Conservation (phyloP, 2,888 invertebrate species). For the Scaeva pyrastri region DNA sequence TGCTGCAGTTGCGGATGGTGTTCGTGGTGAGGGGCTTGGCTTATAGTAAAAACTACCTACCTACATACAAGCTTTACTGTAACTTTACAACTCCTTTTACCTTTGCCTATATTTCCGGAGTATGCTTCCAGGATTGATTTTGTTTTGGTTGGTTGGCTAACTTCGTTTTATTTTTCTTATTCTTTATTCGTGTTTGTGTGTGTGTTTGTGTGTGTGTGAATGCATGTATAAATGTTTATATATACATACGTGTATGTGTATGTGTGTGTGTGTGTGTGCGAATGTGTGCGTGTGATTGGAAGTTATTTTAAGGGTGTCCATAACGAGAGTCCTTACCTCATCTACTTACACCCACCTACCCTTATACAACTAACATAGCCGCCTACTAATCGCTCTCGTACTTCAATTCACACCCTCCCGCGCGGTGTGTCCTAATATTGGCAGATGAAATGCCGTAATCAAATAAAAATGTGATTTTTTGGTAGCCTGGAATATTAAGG, state of each 20-base stretch:
- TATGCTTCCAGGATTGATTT: slow-evolving; percentile 58
- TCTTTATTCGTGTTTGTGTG: slow-evolving; percentile 22
- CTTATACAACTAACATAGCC: neutral
- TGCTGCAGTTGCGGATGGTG: neutral
- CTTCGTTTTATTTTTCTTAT: slow-evolving; percentile 38
- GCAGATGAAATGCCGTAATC: too few relatives aligned
- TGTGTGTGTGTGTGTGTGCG: neutral
- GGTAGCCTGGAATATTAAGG: too few relatives aligned
- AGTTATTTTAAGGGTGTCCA: slow-evolving; percentile 36
- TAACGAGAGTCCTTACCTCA: slow-evolving; percentile 30
- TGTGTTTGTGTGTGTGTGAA: neutral
- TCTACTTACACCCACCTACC: neutral
- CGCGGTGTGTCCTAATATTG: too few relatives aligned
- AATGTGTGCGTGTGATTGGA: neutral
- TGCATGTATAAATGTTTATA: too few relatives aligned
- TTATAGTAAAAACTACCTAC: slow-evolving; percentile 33
- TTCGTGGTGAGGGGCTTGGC: slow-evolving; percentile 45
- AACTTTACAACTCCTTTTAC: neutral
- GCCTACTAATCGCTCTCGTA: slow-evolving; percentile 4
- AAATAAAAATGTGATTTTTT: too few relatives aligned
- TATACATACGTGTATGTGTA: too few relatives aligned
- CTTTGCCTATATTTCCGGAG: slow-evolving; percentile 44
- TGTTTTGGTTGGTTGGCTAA: slow-evolving; percentile 70
- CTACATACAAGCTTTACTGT: neutral
- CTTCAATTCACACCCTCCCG: neutral